These are phyloP conservation scores for Amazona ochrocephala DNA, from an alignment of 2,797 vertebrate genomes.

Conservation along the genomic window DNA sequence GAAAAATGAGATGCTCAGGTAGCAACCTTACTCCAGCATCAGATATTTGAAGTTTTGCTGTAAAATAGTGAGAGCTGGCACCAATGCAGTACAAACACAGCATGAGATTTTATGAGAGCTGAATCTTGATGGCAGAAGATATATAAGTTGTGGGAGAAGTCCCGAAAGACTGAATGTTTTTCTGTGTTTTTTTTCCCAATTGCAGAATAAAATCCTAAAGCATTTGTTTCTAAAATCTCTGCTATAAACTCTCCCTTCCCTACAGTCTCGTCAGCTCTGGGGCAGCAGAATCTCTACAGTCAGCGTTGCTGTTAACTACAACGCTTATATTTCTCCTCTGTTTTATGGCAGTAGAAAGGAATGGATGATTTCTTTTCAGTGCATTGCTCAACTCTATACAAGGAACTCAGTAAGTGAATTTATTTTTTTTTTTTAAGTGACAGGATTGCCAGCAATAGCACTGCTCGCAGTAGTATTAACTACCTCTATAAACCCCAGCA, in stretches of 20 bases:
- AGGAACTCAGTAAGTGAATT: conserved; percentile 15
- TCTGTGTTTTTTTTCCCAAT: background rate
- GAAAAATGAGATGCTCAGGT: background rate
- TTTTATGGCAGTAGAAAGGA: conserved; percentile 24
- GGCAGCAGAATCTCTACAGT: conserved; percentile 48
- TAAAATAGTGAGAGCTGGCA: background rate
- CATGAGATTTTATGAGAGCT: background rate
- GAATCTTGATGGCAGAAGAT: background rate
- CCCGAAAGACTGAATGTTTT: conserved; percentile 1
- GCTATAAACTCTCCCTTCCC: conserved; percentile 37
- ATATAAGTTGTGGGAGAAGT: background rate
- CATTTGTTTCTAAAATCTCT: conserved; percentile 58
- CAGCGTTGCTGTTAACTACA: conserved; percentile 32
- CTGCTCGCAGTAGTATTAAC: conserved; percentile 47
- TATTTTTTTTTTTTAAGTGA: background rate
- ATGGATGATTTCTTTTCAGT: conserved; percentile 58
- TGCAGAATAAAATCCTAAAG: conserved; percentile 14
- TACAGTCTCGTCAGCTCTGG: conserved; percentile 36
- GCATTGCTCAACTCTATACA: conserved; percentile 9
- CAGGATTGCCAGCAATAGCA: background rate
- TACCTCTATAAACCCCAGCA: conserved; percentile 44
- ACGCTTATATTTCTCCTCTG: background rate
- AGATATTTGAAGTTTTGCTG: background rate
- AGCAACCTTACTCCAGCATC: background rate
- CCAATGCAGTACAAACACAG: background rate